A percentile compares a stretch with the other conserved stretches of the same genome.
These are phyloP conservation scores for Tetraodon nigroviridis DNA, from an alignment of 2,113 vertebrate species.

Conservation along the genomic window DNA sequence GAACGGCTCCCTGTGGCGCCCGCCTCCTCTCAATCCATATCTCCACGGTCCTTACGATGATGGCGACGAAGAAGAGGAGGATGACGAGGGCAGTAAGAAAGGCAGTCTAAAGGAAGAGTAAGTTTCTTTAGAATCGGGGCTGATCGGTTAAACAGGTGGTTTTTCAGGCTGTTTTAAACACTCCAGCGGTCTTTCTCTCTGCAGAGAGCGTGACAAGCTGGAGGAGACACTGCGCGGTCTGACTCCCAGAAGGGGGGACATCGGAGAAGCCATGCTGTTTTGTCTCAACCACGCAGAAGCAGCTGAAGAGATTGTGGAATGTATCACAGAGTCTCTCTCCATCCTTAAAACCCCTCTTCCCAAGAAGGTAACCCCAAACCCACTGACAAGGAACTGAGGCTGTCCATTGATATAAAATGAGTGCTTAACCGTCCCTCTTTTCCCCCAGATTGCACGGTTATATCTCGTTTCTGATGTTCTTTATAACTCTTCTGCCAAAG, in stretches of 20 bases:
- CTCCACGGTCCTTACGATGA: conserved; percentile 93
- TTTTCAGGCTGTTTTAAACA: background rate
- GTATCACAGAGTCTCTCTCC: conserved; percentile 91
- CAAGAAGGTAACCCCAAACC: conserved; percentile 80
- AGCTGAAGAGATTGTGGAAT: conserved; percentile 98
- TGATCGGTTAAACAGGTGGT: background rate
- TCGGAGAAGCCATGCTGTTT: conserved; percentile 96
- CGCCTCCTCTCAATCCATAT: conserved; percentile 94
- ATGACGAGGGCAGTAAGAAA: conserved; percentile 90
- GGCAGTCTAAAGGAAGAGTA: conserved; percentile 97
- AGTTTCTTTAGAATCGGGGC: conserved; percentile 31
- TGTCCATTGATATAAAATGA: background rate
- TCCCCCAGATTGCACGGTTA: conserved; percentile 91
- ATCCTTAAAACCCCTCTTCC: conserved; percentile 98
- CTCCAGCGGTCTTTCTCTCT: conserved; percentile 13
- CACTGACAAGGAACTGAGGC: too few relatives aligned
- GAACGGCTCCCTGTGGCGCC: conserved; percentile 95
- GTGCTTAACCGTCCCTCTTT: background rate
- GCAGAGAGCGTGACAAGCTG: conserved; percentile 93
- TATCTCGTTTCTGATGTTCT: conserved; percentile 98
- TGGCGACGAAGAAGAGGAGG: conserved; percentile 85
- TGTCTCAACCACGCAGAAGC: conserved; percentile 95
- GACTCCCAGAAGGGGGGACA: conserved; percentile 89
- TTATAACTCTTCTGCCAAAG: conserved; percentile 98
- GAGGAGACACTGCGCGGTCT: conserved; percentile 92